Evolutionary conservation across 2,888 invertebrate species (phyloP).

Genomic region (Eristalis arbustorum): DNA sequence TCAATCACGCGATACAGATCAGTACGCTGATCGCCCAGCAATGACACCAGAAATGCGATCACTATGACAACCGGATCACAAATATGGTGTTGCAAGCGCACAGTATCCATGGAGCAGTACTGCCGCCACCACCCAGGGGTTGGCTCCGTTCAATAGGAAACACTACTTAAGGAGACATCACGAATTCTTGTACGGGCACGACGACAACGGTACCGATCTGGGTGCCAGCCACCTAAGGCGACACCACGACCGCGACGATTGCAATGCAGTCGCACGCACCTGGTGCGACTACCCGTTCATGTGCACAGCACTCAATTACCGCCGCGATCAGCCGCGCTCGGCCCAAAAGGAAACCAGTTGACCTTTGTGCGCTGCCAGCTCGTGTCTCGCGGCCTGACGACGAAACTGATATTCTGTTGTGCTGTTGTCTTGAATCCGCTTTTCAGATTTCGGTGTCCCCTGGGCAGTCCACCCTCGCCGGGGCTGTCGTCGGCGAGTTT

Average conservation of each 20-base stretch:
- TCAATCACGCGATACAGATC: conserved; percentile 48
- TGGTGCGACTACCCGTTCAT: conserved; percentile 19
- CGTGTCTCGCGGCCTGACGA: not conserved
- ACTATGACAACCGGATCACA: conserved; percentile 49
- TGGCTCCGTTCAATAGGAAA: conserved; percentile 23
- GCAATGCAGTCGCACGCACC: conserved; percentile 57
- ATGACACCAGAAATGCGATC: conserved; percentile 69
- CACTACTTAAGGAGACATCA: conserved; percentile 59
- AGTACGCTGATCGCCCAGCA: conserved; percentile 42
- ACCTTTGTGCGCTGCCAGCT: conserved; percentile 41
- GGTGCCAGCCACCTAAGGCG: conserved; percentile 8
- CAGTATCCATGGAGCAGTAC: not conserved
- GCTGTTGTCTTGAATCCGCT: not conserved
- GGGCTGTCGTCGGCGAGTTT: no score
- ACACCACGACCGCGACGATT: conserved; percentile 18
- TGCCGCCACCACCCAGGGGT: conserved; percentile 2
- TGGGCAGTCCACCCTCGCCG: no score
- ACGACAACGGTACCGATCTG: conserved; percentile 9
- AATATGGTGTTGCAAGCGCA: conserved; percentile 49
- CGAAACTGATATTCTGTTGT: not conserved
- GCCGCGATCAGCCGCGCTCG: not conserved
- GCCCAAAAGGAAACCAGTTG: conserved; percentile 61
- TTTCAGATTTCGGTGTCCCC: not conserved
- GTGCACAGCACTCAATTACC: conserved; percentile 39
- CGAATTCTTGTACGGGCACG: conserved; percentile 48